Percentiles rank a stretch among this genome's conserved stretches.
Conservation (phyloP, 1,140 invertebrate genomes). For the Drusus annulatus region DNA sequence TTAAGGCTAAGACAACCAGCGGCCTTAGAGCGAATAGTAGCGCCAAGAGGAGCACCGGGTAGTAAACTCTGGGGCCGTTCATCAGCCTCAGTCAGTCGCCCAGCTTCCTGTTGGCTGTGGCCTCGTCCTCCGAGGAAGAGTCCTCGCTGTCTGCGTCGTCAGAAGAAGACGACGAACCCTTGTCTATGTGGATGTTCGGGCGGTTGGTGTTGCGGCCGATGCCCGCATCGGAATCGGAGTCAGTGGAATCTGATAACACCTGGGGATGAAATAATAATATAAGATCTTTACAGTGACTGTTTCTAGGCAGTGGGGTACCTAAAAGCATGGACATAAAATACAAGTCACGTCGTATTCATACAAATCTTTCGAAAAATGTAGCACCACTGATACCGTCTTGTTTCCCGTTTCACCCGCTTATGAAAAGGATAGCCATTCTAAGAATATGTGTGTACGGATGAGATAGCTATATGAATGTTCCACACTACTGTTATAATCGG, state of each 20-base stretch:
- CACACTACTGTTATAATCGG: too few species aligned
- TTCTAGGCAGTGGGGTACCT: too few species aligned
- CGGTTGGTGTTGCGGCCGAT: conserved; percentile 32
- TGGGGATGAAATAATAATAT: not conserved
- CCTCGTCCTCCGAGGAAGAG: not conserved
- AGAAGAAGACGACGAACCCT: conserved; percentile 14
- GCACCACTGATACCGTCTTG: too few species aligned
- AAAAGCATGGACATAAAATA: too few species aligned
- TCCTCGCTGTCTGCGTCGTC: conserved; percentile 20
- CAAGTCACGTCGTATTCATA: too few species aligned
- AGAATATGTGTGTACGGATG: too few species aligned
- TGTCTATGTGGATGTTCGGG: not conserved
- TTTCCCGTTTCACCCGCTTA: too few species aligned
- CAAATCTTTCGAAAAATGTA: too few species aligned
- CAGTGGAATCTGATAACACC: not conserved
- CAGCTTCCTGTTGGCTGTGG: not conserved
- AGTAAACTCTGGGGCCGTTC: conserved; percentile 1
- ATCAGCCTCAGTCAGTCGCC: conserved; percentile 28
- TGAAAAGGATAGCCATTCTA: too few species aligned
- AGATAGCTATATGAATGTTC: too few species aligned
- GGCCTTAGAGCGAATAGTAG: conserved; percentile 1
- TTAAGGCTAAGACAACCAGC: not conserved
- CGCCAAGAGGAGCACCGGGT: not conserved
- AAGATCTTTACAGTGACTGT: too few species aligned
- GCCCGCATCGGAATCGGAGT: not conserved